Evolutionary conservation across 2,888 invertebrate genomes (phyloP).

Genomic region (Drosophila longiperda): DNA sequence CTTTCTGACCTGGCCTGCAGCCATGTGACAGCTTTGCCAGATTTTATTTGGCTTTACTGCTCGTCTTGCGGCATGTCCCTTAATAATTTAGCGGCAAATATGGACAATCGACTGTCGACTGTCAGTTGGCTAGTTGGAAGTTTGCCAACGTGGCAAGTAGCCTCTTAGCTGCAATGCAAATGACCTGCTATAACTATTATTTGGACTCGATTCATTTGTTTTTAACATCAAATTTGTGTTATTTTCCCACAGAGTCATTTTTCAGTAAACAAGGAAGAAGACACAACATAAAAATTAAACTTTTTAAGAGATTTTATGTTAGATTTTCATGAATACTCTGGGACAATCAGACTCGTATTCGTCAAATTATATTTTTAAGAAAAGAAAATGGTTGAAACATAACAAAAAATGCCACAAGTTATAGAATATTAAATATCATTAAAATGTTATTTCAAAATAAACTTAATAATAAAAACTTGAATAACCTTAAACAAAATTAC

Average conservation of each 20-base stretch:
- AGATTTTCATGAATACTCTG: neutral
- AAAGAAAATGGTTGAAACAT: constrained; percentile 12
- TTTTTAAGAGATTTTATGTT: constrained; percentile 24
- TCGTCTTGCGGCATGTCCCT: constrained; percentile 22
- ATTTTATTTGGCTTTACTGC: constrained; percentile 57
- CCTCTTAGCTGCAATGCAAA: no score
- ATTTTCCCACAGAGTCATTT: constrained; percentile 23
- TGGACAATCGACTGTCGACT: neutral
- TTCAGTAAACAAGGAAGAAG: constrained; percentile 15
- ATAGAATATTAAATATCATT: neutral
- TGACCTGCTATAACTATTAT: neutral
- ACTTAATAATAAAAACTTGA: no score
- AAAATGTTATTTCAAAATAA: no score
- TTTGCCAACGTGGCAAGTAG: constrained; percentile 46
- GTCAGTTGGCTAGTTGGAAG: constrained; percentile 54
- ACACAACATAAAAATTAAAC: neutral
- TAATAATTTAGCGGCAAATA: neutral
- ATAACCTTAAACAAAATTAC: no score
- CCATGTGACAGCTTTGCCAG: constrained; percentile 47
- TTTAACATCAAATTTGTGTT: neutral
- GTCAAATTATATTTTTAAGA: constrained; percentile 25
- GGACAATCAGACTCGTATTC: neutral
- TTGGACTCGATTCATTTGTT: neutral
- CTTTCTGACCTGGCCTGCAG: constrained; percentile 25
- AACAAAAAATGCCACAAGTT: neutral